phyloP scores from a whole-genome alignment of 2,113 vertebrate species.

The Myotis davidii region DNA sequence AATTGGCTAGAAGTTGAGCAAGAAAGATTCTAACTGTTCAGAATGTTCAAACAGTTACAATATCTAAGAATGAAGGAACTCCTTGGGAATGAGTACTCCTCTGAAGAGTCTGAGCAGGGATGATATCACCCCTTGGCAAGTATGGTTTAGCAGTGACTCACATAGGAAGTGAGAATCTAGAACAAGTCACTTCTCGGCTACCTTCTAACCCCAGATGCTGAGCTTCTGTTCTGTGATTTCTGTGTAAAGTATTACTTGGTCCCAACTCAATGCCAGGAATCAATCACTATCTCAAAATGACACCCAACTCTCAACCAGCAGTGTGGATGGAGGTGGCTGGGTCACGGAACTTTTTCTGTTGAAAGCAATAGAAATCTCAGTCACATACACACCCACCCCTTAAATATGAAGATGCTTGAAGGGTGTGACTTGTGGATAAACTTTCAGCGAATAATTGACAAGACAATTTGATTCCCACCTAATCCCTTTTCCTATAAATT shows the following conservation, averaged over 20 bases:
- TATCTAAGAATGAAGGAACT: not conserved
- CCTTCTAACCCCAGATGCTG: not conserved
- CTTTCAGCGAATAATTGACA: not conserved
- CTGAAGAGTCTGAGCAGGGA: not conserved
- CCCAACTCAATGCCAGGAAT: not conserved
- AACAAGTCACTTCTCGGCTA: not conserved
- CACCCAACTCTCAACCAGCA: not conserved
- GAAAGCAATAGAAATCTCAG: not conserved
- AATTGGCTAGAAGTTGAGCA: not conserved
- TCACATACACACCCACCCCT: not conserved
- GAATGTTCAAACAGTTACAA: not conserved
- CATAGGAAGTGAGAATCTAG: not conserved
- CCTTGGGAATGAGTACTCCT: not conserved
- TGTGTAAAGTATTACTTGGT: not conserved
- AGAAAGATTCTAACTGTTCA: not conserved
- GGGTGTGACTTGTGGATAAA: no score
- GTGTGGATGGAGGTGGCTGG: not conserved
- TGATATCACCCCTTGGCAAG: accelerated
- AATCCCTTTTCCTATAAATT: not conserved
- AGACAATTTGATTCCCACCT: not conserved
- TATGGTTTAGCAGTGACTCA: no score
- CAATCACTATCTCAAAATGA: not conserved
- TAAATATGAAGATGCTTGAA: not conserved
- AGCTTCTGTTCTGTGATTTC: not conserved
- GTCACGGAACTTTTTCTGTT: not conserved